Evolutionary conservation across 2,113 vertebrate species (phyloP), one percentile per base, ranked within the genome.

Genomic region (Octodon degus): DNA sequence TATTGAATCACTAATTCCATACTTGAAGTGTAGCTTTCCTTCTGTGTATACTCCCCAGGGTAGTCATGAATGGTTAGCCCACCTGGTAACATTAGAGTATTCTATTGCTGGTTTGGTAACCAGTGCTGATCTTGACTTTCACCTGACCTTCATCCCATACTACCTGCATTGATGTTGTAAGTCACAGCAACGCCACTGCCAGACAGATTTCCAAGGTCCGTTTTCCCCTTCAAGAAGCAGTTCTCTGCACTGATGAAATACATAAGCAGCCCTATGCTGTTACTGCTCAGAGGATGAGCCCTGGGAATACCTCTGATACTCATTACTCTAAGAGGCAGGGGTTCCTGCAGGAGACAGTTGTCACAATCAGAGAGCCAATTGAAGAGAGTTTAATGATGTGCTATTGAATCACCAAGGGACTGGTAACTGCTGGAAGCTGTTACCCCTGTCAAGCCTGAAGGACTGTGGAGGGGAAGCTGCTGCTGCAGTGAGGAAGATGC

Each of bases 331-430:
- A 72, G 65, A 11, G 60, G 53, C 82, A 87, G 83, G 60, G 74
- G 34, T 77, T 93, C 79, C 91, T 92, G 34, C 14, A 60, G 83
- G 70, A 94, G 83, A 93, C 34, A 68, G 81, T 93, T 94, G 94
- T 96, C 89, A 93, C 80, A n/a, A 68, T 81, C 86, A 83, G 30
- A 83, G 43, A 93, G 89, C 74, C 86, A 34, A 16, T 0, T 40
- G 91, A 95, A 65, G 53, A 85, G 70, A 90, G 68, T 82, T 90
- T 96, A 92, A 96, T 92, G 95, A 63, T 90, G 81, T 85, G 50
- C 60, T 55, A 0, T 72, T 84, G 84, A 93, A 72, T 93, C 63
- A 11, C 37, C 87, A 70, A 90, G 86, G 70, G 68, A 82, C 58
- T 16, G 63, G 47, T 83, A 50, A 87, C n/a, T 17, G 58, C 89